Evolutionary conservation across 2,888 invertebrate species (phyloP).

Genomic region (Drosophila anceps): DNA sequence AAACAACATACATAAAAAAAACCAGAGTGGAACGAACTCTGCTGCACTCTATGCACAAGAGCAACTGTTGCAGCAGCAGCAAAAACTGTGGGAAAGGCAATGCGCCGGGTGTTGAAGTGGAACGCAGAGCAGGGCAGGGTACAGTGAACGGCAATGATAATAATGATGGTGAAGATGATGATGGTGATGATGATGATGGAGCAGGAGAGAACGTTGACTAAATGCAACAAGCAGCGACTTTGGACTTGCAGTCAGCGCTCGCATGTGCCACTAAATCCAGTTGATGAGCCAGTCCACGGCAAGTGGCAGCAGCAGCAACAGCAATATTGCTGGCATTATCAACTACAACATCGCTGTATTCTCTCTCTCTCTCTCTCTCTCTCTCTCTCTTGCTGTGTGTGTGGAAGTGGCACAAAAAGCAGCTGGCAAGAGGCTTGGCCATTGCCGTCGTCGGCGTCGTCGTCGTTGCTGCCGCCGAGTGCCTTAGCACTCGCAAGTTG

Average conservation of each 20-base stretch:
- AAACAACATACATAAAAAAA: slow-evolving; percentile 33
- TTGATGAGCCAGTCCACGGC: slow-evolving; percentile 75
- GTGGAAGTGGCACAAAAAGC: slow-evolving; percentile 69
- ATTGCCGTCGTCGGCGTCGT: not conserved
- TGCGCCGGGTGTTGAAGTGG: slow-evolving; percentile 74
- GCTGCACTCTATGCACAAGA: slow-evolving; percentile 68
- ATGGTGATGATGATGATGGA: slow-evolving; percentile 22
- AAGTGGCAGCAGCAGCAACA: slow-evolving; percentile 63
- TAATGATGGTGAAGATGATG: slow-evolving; percentile 20
- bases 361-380: slow-evolving; percentile 15
- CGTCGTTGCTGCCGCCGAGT: slow-evolving; percentile 57
- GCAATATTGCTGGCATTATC: slow-evolving; percentile 49
- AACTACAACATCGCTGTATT: slow-evolving; percentile 51
- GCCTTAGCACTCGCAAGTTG: slow-evolving; percentile 66
- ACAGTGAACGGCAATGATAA: slow-evolving; percentile 19
- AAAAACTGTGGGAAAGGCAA: slow-evolving; percentile 71
- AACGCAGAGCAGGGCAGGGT: slow-evolving; percentile 56
- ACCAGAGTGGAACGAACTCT: slow-evolving; percentile 81
- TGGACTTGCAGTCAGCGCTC: slow-evolving; percentile 58
- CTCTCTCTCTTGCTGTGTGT: slow-evolving; percentile 22
- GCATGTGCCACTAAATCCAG: slow-evolving; percentile 64
- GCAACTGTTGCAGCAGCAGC: slow-evolving; percentile 33
- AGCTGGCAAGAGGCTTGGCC: slow-evolving; percentile 67
- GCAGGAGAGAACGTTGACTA: slow-evolving; percentile 65
- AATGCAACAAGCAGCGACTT: slow-evolving; percentile 76